Base-by-base conservation (phyloP, 53 echinoderm and acorn worm species). In the Holothuria scabra region DNA sequence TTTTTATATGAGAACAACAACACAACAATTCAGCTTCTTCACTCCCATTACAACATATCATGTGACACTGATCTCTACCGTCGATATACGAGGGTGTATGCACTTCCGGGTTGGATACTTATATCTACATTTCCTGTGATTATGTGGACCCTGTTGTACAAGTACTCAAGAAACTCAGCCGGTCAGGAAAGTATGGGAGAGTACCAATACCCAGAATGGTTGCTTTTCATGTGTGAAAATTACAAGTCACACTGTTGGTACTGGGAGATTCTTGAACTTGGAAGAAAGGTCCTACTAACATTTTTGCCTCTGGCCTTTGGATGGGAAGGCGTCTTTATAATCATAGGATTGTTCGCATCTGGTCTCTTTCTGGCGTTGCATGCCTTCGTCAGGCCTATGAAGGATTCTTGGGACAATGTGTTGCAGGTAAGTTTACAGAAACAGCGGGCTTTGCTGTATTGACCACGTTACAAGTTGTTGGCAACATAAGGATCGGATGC, bases 91-190 rank as follows among this genome's bases (percentile, higher is more conserved):
- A 29, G 65, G 4, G 12, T 28, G 14, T 64, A 11, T 19, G 13
- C 28, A 0, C 0, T 64, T 14, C 31, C 65, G 9, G 31, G 65
- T 14, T 64, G 31, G 31, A n/a, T 28, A 0, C 1, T 64, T 21
- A 64, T 64, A 5, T 12, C 12, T 9, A 87, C 79, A 14, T 87
- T 84, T 49, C 91, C 91, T 5, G 33, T 87, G 11, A 34, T 44
- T 12, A 20, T 91, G 62, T 83, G 82, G 4, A 4, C 78, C 19
- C 44, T 86, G n/a, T 55, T 90, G 57, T 84, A 72, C 59, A 71
- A 31, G 31, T 31, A 64, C 20, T 13, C 14, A 12, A 64, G 20
- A 19, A 21, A 19, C 3, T 21, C 12, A 28, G 16, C 3, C 8
- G 4, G 18, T 52, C 14, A 52, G 14, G 52, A 18, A 52, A 16